Conservation (phyloP, 2,797 vertebrate genomes). For the Melanotaenia pygmaea region DNA sequence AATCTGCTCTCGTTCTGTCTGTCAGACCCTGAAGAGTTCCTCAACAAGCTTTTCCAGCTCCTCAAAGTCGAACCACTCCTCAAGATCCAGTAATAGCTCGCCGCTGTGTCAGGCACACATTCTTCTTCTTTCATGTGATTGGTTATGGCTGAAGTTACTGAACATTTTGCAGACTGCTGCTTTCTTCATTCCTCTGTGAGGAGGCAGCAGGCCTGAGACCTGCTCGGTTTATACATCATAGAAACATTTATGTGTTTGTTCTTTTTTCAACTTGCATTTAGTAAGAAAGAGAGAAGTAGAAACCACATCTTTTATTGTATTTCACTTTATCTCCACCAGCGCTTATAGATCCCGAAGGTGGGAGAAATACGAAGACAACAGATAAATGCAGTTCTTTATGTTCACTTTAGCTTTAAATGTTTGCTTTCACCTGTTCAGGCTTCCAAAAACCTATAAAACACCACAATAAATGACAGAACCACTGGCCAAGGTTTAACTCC, state of each 20-base stretch:
- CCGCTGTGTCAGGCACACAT: neutral
- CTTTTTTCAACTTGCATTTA: neutral
- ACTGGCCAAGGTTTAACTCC: neutral
- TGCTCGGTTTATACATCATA: neutral
- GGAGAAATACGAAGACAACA: too few species aligned
- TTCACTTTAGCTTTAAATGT: neutral
- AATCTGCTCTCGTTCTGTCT: conserved; percentile 34
- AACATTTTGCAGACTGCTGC: rapidly evolving
- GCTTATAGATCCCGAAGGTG: neutral
- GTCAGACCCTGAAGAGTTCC: conserved; percentile 87
- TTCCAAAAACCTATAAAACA: neutral
- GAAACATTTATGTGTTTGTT: neutral
- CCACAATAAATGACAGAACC: neutral
- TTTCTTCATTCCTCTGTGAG: conserved; percentile 10
- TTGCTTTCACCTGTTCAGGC: neutral
- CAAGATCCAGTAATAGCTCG: conserved; percentile 80
- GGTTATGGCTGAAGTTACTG: neutral
- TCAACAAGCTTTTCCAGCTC: conserved; percentile 88
- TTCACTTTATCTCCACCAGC: neutral
- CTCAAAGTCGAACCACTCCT: conserved; percentile 85
- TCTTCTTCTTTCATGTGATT: neutral
- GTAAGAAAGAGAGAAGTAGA: neutral
- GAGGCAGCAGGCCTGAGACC: rapidly evolving
- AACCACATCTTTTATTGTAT: neutral
- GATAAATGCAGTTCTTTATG: neutral